Percentiles rank a stretch among this genome's conserved stretches.
These are phyloP conservation scores for Corydoras maculifer DNA, from an alignment of 2,113 vertebrate genomes.

Conservation along the genomic window DNA sequence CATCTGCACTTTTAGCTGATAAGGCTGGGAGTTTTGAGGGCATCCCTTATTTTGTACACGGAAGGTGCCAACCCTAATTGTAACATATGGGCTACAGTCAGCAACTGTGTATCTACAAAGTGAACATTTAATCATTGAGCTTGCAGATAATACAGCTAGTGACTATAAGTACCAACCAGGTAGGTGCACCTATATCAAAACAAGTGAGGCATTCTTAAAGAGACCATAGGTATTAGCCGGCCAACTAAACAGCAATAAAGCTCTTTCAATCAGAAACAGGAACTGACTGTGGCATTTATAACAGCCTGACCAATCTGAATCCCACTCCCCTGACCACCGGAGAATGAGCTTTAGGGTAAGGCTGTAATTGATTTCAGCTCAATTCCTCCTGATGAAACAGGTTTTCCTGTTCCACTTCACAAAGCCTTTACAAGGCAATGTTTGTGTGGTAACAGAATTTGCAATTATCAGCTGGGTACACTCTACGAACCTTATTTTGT, in stretches of 20 bases:
- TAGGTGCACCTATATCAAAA: too few species aligned
- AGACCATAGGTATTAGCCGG: background rate
- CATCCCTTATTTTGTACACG: too few species aligned
- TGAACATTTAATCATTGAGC: too few species aligned
- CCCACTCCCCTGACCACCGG: slow-evolving; percentile 38
- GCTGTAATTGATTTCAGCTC: slow-evolving; percentile 51
- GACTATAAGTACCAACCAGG: too few species aligned
- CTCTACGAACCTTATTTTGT: slow-evolving; percentile 46
- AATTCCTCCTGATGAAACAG: slow-evolving; percentile 47
- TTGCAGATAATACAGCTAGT: too few species aligned
- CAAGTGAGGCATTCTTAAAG: background rate
- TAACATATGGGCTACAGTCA: too few species aligned
- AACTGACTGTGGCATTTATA: slow-evolving; percentile 1
- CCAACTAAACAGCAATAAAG: background rate
- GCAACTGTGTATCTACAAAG: too few species aligned
- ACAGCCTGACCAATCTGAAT: background rate
- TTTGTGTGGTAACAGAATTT: slow-evolving; percentile 47
- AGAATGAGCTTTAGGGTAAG: slow-evolving; percentile 38
- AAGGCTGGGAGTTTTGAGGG: too few species aligned
- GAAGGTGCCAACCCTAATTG: too few species aligned
- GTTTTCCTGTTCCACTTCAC: slow-evolving; percentile 39
- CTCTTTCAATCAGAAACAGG: slow-evolving; percentile 5
- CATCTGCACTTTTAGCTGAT: too few species aligned
- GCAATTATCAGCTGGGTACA: slow-evolving; percentile 53
- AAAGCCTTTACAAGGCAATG: slow-evolving; percentile 46